Evolutionary conservation across 2,797 vertebrate genomes (phyloP), one percentile per base, ranked within the genome.

Genomic region (Adrianichthys oophorus): DNA sequence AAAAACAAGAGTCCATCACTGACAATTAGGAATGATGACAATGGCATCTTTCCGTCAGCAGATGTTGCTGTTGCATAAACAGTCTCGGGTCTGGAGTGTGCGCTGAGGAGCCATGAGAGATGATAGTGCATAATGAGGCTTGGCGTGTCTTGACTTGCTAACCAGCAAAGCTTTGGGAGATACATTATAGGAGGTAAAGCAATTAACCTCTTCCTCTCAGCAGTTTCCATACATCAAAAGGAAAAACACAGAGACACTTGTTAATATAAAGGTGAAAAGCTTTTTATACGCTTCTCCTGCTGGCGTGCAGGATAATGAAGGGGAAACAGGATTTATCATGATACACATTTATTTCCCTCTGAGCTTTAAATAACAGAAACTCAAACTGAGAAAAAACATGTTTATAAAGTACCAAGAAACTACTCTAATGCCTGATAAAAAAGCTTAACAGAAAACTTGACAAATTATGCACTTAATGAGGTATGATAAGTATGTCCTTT

Each of bases 151-250:
- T 56, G 61, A 65, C 76, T 72, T 69, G 70, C 52, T 44, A 47
- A 59, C 49, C 78, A 68, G 56, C 59, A 59, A 50, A 74, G 51
- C 73, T 58, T 78, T 41, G 62, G 63, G 69, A 74, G 52, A 50
- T 67, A 37, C 10, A 75, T 76, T 80, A 65, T 14, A 55, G 83
- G 72, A 46, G 48, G 61, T 56, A 59, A 73, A 63, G 60, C 71
- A 85, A 80, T 86, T 85, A 87, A 83, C 70, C 74, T 65, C 76
- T 63, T 80, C 63, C 44, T 72, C 59, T 59, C 48, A 53, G 64
- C 17, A 19, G 29, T 44, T 51, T 68, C 62, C 45, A 71, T 45
- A 56, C 42, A 66, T 70, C 59, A 77, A 58, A 69, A 45, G 19
- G 16, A 43, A 14, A 61, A 63, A 64, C 46, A 4, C 5, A 52